Evolutionary conservation across 2,113 vertebrate genomes (phyloP).

Genomic region (Odontophorus gujanensis): DNA sequence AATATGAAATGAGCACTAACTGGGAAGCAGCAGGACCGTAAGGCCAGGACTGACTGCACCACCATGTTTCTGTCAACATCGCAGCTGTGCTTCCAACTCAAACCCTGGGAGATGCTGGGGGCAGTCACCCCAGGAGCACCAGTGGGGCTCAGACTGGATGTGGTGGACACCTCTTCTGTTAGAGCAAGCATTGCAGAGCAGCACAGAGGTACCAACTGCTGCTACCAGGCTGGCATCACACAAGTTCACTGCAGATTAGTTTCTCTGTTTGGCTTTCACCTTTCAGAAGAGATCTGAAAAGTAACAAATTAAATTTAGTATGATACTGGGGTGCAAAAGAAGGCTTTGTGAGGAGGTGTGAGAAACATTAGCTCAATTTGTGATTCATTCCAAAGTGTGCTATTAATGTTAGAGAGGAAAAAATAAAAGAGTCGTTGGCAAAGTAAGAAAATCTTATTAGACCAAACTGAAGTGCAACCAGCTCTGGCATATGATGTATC

Average conservation of each 20-base stretch:
- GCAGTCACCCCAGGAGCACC: neutral
- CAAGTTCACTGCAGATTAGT: neutral
- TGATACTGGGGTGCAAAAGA: neutral
- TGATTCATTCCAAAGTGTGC: neutral
- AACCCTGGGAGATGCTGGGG: neutral
- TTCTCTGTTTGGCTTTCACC: neutral
- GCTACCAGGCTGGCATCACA: neutral
- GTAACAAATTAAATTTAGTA: neutral
- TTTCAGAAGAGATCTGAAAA: neutral
- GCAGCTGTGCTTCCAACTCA: neutral
- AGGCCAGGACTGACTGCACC: fast-evolving
- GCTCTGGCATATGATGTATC: neutral
- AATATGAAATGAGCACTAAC: neutral
- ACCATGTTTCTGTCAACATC: fast-evolving
- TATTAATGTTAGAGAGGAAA: neutral
- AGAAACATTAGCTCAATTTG: neutral
- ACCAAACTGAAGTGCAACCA: neutral
- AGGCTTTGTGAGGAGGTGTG: neutral
- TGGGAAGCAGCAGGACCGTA: neutral
- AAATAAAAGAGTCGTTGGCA: neutral
- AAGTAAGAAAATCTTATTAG: neutral
- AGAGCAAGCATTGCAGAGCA: neutral
- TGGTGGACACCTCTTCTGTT: neutral
- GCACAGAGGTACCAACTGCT: fast-evolving
- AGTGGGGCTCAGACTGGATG: fast-evolving